Evolutionary conservation across 2,888 invertebrate species (phyloP).

Genomic region (Lamellibrachia columna): DNA sequence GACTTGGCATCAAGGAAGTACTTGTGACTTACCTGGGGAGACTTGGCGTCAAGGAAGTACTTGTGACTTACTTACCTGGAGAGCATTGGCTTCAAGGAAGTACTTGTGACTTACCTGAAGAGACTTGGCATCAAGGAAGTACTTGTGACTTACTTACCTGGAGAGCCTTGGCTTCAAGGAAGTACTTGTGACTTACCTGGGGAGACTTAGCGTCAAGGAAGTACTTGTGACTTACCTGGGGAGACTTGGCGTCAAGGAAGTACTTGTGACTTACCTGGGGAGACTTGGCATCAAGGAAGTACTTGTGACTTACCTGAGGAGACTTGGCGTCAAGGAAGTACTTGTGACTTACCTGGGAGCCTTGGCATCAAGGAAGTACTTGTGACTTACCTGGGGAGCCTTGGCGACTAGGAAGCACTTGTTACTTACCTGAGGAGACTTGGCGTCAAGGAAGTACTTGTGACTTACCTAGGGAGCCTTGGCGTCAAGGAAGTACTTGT

Average conservation of each 20-base stretch:
- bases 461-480: not conserved
- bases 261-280: not conserved
- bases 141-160: not conserved
- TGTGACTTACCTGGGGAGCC: no score
- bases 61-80: not conserved
- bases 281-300: constrained; percentile 31
- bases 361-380: no score
- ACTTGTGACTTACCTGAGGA: constrained; percentile 26
- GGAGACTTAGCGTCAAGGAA: no score
- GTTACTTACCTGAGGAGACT: not conserved
- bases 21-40: not conserved
- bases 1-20: not conserved
- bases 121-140: not conserved
- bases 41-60: not conserved
- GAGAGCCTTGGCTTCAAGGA: not conserved
- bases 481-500: no score
- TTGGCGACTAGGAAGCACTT: not conserved
- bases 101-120: not conserved
- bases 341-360: no score
- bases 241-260: not conserved
- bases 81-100: not conserved
- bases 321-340: no score
- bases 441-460: not conserved
- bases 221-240: not conserved
- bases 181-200: not conserved